A percentile compares a stretch with the other conserved stretches of the same genome.
phyloP scores from a whole-genome alignment of 1,140 invertebrate genomes.

The Drosophila gunungcola region DNA sequence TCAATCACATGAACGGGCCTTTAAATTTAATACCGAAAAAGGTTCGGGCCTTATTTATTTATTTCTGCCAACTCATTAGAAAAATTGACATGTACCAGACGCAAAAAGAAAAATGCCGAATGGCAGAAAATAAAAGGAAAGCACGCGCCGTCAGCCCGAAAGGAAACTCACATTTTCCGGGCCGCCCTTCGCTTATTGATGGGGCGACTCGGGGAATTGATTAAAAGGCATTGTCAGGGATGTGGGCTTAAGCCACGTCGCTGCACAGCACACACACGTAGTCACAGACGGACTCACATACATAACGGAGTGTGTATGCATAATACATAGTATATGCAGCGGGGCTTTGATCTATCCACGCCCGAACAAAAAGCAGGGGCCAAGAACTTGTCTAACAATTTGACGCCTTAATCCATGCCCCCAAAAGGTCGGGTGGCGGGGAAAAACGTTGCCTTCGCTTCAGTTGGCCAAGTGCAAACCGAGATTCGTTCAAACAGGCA shows the following conservation, averaged over 20 bases:
- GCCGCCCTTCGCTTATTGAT: constrained; percentile 58
- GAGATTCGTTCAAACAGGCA: constrained; percentile 54
- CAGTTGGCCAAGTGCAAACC: constrained; percentile 51
- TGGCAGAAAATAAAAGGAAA: constrained; percentile 38
- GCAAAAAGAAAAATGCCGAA: constrained; percentile 37
- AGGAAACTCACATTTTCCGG: constrained; percentile 74
- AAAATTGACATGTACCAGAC: constrained; percentile 60
- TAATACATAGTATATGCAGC: constrained; percentile 19
- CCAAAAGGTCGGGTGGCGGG: constrained; percentile 4
- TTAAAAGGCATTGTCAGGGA: constrained; percentile 73
- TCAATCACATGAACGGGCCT: neutral
- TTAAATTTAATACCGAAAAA: neutral
- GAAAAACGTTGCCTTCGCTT: constrained; percentile 39
- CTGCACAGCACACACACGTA: constrained; percentile 35
- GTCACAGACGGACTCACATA: constrained; percentile 7
- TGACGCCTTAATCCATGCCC: constrained; percentile 73
- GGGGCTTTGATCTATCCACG: constrained; percentile 69
- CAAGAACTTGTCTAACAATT: constrained; percentile 65
- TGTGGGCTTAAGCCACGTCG: constrained; percentile 56
- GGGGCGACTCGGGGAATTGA: constrained; percentile 69
- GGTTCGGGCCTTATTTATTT: constrained; percentile 13
- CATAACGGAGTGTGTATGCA: constrained; percentile 3
- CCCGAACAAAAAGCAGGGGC: constrained; percentile 7
- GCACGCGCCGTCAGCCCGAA: constrained; percentile 49
- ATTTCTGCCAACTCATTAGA: constrained; percentile 64